Conservation (phyloP, 2,113 vertebrate species). For the Lycocorax pyrrhopterus region DNA sequence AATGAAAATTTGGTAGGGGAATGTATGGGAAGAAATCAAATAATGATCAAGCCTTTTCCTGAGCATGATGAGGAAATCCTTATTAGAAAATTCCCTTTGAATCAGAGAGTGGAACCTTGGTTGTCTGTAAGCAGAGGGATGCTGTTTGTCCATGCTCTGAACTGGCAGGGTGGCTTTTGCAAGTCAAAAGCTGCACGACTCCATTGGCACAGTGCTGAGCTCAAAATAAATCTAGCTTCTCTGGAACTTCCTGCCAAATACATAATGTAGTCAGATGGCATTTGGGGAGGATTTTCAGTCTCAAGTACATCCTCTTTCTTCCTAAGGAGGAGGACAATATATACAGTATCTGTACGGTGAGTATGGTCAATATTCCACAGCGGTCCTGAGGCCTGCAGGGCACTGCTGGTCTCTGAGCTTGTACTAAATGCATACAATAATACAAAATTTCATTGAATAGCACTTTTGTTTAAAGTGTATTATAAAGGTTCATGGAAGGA, state of each 20-base stretch:
- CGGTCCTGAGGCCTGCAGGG: background rate
- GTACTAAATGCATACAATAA: background rate
- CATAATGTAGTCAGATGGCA: constrained; percentile 26
- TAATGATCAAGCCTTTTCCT: background rate
- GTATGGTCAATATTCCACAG: background rate
- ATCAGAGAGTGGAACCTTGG: background rate
- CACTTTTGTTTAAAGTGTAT: background rate
- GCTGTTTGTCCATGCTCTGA: background rate
- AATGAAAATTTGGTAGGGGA: background rate
- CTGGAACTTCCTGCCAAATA: constrained; percentile 5
- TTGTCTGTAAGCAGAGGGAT: background rate
- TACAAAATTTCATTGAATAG: background rate
- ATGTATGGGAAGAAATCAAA: background rate
- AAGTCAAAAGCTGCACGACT: background rate
- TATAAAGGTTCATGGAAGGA: background rate
- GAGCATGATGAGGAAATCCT: background rate
- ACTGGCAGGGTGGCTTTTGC: background rate
- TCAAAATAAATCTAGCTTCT: constrained; percentile 16
- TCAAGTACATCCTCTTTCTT: background rate
- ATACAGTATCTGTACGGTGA: background rate
- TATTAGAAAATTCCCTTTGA: background rate
- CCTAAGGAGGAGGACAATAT: background rate
- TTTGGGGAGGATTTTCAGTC: background rate
- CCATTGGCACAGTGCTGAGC: constrained; percentile 10
- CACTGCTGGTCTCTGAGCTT: background rate